Percentiles rank a stretch among this genome's conserved stretches.
phyloP scores from a whole-genome alignment of 2,113 vertebrate genomes.

The Motacilla tschutschensis region DNA sequence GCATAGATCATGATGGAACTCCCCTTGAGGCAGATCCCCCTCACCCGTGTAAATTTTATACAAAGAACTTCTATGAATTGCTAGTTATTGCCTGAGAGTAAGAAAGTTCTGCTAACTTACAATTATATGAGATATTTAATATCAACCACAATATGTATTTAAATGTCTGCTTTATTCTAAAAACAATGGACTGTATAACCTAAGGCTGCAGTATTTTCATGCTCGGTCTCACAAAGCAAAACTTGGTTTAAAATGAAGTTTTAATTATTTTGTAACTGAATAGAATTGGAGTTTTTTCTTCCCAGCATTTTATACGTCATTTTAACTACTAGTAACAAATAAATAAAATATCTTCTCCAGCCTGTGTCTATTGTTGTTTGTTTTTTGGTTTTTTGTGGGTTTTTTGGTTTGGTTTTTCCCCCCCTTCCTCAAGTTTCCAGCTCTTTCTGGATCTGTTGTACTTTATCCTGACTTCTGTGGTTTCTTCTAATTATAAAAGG shows the following conservation, averaged over 20 bases:
- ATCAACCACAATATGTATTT: conserved; percentile 69
- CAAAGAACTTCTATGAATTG: conserved; percentile 57
- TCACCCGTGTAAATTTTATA: conserved; percentile 42
- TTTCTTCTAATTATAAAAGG: conserved; percentile 53
- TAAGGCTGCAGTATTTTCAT: conserved; percentile 59
- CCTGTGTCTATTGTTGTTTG: conserved; percentile 31
- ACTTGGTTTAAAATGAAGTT: conserved; percentile 65
- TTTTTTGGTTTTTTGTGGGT: not conserved
- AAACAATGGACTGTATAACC: conserved; percentile 64
- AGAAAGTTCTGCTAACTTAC: conserved; percentile 65
- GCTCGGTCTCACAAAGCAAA: conserved; percentile 65
- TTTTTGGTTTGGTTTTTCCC: not conserved
- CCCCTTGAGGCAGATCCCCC: conserved; percentile 31
- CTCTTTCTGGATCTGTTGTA: conserved; percentile 45
- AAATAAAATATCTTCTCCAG: conserved; percentile 71
- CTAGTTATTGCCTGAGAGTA: conserved; percentile 59
- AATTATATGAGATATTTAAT: conserved; percentile 70
- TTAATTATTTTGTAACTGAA: conserved; percentile 72
- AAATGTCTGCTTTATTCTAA: conserved; percentile 69
- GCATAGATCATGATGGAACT: not conserved
- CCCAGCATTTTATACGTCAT: conserved; percentile 72
- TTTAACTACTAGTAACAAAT: conserved; percentile 74
- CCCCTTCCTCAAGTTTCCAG: conserved; percentile 44
- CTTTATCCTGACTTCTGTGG: conserved; percentile 39
- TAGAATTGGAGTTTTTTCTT: conserved; percentile 71